These are phyloP conservation scores for Sebastes reedi DNA, from an alignment of 2,797 vertebrate species.

Conservation along the genomic window DNA sequence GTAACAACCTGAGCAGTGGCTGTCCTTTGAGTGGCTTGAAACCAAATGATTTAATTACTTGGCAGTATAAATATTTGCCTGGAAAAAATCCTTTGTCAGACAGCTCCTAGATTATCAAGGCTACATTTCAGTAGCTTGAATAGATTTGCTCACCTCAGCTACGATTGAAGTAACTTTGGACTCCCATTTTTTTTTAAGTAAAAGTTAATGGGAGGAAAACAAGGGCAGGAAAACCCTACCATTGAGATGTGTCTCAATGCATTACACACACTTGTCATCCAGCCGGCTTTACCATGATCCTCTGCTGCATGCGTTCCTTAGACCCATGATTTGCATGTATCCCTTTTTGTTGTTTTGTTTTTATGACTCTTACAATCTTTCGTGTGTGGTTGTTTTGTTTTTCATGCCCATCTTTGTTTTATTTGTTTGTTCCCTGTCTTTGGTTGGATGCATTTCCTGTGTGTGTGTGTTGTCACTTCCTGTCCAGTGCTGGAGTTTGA, in stretches of 20 bases:
- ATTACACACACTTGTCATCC: conserved; percentile 65
- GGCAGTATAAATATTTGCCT: conserved; percentile 42
- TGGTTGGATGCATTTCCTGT: conserved; percentile 94
- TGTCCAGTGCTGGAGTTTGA: conserved; percentile 99
- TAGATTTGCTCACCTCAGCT: conserved; percentile 39
- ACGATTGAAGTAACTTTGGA: conserved; percentile 14
- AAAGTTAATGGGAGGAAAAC: conserved; percentile 35
- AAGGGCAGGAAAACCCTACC: conserved; percentile 47
- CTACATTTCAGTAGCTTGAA: conserved; percentile 28
- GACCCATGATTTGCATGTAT: conserved; percentile 94
- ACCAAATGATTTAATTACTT: conserved; percentile 35
- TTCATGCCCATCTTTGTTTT: conserved; percentile 95
- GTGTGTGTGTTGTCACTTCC: conserved; percentile 91
- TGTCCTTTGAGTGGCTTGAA: conserved; percentile 65
- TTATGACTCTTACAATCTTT: conserved; percentile 87
- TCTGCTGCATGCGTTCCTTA: conserved; percentile 98
- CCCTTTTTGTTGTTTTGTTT: conserved; percentile 65
- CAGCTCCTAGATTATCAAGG: conserved; percentile 84
- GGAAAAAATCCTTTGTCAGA: conserved; percentile 91
- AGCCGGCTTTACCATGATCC: conserved; percentile 90
- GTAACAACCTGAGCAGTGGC: conserved; percentile 19
- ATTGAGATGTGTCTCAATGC: conserved; percentile 22
- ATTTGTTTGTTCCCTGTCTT: conserved; percentile 93
- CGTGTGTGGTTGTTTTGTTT: conserved; percentile 89
- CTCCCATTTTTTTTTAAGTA: conserved; percentile 31